These are phyloP conservation scores for Phocides pigmalion DNA, from an alignment of 1,140 invertebrate genomes.

Conservation along the genomic window DNA sequence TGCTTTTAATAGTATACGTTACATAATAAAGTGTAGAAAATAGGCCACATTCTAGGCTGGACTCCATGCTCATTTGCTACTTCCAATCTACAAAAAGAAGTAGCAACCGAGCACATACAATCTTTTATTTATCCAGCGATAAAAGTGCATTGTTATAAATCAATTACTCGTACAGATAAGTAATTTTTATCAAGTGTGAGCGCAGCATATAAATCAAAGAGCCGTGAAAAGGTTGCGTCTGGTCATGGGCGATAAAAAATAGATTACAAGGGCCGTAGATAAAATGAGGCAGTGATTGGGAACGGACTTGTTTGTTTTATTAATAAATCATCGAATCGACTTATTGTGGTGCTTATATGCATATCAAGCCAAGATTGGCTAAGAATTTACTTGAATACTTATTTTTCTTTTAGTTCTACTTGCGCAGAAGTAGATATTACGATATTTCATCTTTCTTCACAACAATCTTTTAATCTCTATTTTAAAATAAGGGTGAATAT, in stretches of 20 bases:
- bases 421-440: too few species aligned
- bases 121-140: constrained; percentile 24
- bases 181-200: constrained; percentile 60
- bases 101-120: neutral
- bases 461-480: too few species aligned
- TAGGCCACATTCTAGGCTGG: too few species aligned
- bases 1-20: too few species aligned
- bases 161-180: constrained; percentile 54
- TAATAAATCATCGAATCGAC: constrained; percentile 29
- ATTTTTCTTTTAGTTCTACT: too few species aligned
- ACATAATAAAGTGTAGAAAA: too few species aligned
- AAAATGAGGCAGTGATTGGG: constrained; percentile 22
- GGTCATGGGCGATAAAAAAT: constrained; percentile 51
- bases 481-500: too few species aligned
- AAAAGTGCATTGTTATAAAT: constrained; percentile 44
- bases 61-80: too few species aligned
- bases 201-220: constrained; percentile 69
- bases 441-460: too few species aligned
- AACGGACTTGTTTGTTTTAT: constrained; percentile 30
- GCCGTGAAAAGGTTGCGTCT: constrained; percentile 63
- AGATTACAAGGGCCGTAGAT: constrained; percentile 31
- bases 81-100: neutral
- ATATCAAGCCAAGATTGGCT: too few species aligned
- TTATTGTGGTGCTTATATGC: constrained; percentile 3
- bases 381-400: too few species aligned